A percentile compares a stretch with the other conserved stretches of the same genome.
Conservation (phyloP, 2,888 invertebrate genomes). For the Panzeria rudis region DNA sequence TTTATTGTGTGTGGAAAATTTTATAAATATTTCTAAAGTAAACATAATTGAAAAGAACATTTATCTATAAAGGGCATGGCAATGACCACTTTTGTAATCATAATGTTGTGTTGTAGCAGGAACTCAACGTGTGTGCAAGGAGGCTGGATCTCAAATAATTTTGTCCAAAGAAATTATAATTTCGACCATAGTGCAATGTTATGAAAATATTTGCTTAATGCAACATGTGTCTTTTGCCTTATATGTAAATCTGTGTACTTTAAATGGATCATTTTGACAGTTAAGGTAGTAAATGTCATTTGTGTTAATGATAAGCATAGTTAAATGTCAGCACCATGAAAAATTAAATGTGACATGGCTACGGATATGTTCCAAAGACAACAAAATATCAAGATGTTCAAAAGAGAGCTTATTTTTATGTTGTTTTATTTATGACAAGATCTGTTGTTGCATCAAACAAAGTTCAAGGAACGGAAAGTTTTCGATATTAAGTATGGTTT, state of each 20-base stretch:
- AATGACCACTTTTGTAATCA: too few relatives aligned
- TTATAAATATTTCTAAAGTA: too few relatives aligned
- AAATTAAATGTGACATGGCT: slow-evolving; percentile 3
- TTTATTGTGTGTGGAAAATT: too few relatives aligned
- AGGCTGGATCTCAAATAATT: too few relatives aligned
- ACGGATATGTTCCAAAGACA: not conserved
- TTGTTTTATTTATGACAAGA: not conserved
- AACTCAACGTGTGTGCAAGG: too few relatives aligned
- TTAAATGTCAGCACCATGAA: slow-evolving; percentile 4
- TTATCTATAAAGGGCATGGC: too few relatives aligned
- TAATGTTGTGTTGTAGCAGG: too few relatives aligned
- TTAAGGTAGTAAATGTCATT: slow-evolving; percentile 11
- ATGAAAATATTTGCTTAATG: not conserved
- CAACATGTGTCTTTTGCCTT: not conserved
- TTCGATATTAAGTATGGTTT: not conserved
- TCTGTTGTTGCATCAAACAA: not conserved
- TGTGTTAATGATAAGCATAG: slow-evolving; percentile 3
- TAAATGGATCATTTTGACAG: slow-evolving; percentile 11
- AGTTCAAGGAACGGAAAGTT: not conserved
- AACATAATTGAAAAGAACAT: too few relatives aligned
- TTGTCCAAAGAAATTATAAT: too few relatives aligned
- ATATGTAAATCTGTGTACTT: not conserved
- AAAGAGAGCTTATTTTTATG: not conserved
- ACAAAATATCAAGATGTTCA: not conserved
- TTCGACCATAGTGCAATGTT: not conserved